Conservation (phyloP, 2,888 invertebrate genomes). For the Antitype chi region DNA sequence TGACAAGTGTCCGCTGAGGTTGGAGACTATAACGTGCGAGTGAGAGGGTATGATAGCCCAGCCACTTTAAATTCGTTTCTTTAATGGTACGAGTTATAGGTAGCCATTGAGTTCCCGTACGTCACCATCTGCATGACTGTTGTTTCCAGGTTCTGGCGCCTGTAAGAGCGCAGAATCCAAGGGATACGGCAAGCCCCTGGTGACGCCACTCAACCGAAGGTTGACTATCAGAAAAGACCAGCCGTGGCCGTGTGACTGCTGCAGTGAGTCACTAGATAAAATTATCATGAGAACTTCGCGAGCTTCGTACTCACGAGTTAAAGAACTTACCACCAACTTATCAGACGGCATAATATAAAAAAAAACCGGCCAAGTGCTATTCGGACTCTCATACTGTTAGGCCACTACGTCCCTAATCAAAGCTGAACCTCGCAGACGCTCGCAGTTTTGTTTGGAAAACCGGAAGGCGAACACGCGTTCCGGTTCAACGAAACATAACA, state of each 20-base stretch:
- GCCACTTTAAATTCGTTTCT: not conserved
- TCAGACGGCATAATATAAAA: not conserved
- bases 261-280: slow-evolving; percentile 28
- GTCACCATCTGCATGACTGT: not conserved
- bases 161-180: slow-evolving; percentile 9
- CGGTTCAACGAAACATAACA: too few species aligned
- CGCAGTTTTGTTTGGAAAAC: too few species aligned
- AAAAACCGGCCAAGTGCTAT: not conserved
- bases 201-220: slow-evolving; percentile 74
- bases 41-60: not conserved
- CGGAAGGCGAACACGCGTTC: too few species aligned
- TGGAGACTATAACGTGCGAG: not conserved
- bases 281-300: not conserved
- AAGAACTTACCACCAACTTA: not conserved
- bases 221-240: slow-evolving; percentile 70
- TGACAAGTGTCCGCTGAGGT: not conserved
- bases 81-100: not conserved
- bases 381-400: too few species aligned
- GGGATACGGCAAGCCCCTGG: slow-evolving; percentile 79
- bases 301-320: not conserved
- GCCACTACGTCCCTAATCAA: too few species aligned
- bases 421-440: too few species aligned
- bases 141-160: slow-evolving; percentile 23
- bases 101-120: not conserved
- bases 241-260: slow-evolving; percentile 9